A percentile compares a stretch with the other conserved stretches of the same genome.
Conservation (phyloP, 2,113 vertebrate species). For the Alaudala cheleensis region DNA sequence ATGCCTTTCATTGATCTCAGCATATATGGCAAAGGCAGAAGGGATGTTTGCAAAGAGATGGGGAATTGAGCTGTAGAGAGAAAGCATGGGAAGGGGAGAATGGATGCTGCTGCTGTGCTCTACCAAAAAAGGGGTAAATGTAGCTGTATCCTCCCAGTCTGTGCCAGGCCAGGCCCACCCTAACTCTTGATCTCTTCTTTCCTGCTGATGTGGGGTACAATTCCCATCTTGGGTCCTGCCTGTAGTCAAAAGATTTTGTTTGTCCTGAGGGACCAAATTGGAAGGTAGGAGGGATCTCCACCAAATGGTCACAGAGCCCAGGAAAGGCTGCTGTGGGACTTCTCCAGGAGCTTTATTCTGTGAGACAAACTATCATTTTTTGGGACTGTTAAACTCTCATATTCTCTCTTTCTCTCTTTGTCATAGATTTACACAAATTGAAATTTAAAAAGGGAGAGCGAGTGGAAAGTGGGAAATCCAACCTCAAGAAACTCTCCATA, state of each 20-base stretch:
- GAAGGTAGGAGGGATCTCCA: neutral
- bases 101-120: neutral
- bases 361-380: neutral
- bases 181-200: neutral
- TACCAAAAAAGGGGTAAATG: neutral
- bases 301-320: neutral
- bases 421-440: neutral
- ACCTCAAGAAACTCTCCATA: constrained; percentile 56
- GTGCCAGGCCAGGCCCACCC: neutral
- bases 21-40: neutral
- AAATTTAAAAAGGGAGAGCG: neutral
- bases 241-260: neutral
- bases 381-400: neutral
- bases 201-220: neutral
- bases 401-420: neutral
- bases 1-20: neutral
- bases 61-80: neutral
- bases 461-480: constrained; percentile 16
- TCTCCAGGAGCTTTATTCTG: neutral
- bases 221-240: neutral
- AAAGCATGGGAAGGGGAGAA: neutral
- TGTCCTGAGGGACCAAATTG: neutral
- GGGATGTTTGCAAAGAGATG: neutral
- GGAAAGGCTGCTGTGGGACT: neutral
- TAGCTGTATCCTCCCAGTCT: neutral